Conservation (phyloP, 2,888 invertebrate genomes). For the Rhogogaster chlorosoma region DNA sequence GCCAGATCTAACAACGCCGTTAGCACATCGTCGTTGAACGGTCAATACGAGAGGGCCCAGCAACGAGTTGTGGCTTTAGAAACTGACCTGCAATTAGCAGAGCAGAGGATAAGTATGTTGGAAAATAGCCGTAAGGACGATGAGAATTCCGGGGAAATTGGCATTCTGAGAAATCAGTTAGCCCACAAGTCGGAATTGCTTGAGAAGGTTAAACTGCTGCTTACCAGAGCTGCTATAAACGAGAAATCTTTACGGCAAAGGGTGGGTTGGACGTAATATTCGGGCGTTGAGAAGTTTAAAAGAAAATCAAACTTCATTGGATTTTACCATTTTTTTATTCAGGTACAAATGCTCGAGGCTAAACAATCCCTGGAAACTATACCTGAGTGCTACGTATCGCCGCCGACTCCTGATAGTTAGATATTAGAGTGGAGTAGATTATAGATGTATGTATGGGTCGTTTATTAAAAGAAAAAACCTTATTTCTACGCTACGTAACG, state of each 20-base stretch:
- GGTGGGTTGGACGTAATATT: constrained; percentile 72
- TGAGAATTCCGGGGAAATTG: constrained; percentile 78
- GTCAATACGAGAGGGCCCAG: constrained; percentile 67
- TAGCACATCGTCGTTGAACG: constrained; percentile 53
- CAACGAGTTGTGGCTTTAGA: constrained; percentile 68
- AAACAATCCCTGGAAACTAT: constrained; percentile 70
- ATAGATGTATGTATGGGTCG: neutral
- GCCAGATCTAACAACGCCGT: constrained; percentile 49
- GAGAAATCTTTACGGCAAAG: constrained; percentile 83
- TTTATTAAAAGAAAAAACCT: neutral
- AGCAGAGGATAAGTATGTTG: constrained; percentile 66
- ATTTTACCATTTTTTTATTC: constrained; percentile 17
- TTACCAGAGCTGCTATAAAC: constrained; percentile 83
- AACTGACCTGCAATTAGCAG: constrained; percentile 69
- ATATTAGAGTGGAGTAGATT: neutral
- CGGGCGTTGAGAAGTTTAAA: constrained; percentile 10
- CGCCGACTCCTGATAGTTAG: constrained; percentile 47
- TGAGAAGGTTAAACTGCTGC: constrained; percentile 83
- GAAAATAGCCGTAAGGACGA: constrained; percentile 77
- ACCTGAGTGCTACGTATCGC: constrained; percentile 66
- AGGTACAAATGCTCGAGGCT: constrained; percentile 72
- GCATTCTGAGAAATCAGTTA: constrained; percentile 80
- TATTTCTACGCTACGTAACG: neutral
- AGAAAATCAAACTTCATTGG: neutral
- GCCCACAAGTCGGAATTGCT: constrained; percentile 82